These are phyloP conservation scores for Passer montanus DNA, from an alignment of 2,113 vertebrate species.

Conservation along the genomic window DNA sequence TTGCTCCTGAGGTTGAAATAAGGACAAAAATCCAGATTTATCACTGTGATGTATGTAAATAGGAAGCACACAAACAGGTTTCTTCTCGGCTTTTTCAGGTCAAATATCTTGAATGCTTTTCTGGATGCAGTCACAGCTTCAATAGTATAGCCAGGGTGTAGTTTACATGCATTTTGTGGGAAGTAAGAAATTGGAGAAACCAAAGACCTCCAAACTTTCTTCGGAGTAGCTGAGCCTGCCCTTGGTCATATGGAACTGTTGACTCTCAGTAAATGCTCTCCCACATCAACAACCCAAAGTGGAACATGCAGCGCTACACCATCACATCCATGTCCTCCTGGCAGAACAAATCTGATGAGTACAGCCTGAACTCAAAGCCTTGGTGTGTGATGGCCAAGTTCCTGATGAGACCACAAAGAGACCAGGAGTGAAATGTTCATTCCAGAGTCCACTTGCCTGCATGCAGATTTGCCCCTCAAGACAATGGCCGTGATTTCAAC, in stretches of 20 bases:
- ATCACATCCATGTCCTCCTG: neutral
- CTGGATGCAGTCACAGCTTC: neutral
- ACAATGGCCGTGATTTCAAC: neutral
- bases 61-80: neutral
- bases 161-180: neutral
- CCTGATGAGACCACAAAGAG: neutral
- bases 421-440: neutral
- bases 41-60: neutral
- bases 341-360: neutral
- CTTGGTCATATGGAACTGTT: neutral
- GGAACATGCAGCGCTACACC: neutral
- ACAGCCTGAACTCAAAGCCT: neutral
- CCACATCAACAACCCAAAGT: neutral
- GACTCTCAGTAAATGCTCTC: neutral
- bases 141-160: neutral
- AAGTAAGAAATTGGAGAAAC: neutral
- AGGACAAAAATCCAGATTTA: neutral
- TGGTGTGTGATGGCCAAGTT: neutral
- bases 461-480: neutral
- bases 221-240: neutral
- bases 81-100: neutral
- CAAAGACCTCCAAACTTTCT: no score
- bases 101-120: neutral
- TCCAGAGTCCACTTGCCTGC: neutral
- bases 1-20: neutral